Percentiles rank a stretch among this genome's conserved stretches.
phyloP scores from a whole-genome alignment of 2,797 vertebrate species.

The Sternarchorhynchus goeldii region DNA sequence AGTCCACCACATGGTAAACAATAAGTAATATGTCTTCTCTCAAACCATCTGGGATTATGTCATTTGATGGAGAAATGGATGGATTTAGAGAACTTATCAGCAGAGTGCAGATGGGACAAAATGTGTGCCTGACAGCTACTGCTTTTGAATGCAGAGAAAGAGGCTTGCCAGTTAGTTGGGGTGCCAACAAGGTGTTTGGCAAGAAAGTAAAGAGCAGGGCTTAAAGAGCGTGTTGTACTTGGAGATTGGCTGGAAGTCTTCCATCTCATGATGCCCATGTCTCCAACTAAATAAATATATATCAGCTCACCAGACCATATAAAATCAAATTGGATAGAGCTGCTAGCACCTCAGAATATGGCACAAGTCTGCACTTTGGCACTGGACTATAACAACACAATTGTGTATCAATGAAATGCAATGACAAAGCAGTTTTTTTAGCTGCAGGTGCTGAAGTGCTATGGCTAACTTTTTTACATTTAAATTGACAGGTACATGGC shows the following conservation, averaged over 20 bases:
- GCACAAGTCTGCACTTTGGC: background rate
- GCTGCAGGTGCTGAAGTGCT: background rate
- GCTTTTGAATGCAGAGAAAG: constrained; percentile 38
- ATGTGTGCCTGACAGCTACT: constrained; percentile 32
- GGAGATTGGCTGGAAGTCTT: constrained; percentile 24
- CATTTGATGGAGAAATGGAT: constrained; percentile 46
- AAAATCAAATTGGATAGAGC: constrained; percentile 27
- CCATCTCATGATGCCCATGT: constrained; percentile 31
- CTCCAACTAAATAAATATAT: constrained; percentile 29
- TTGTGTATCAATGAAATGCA: constrained; percentile 7
- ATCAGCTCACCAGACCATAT: constrained; percentile 11
- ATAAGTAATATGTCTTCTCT: constrained; percentile 40
- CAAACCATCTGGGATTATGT: constrained; percentile 39
- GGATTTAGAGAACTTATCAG: constrained; percentile 49
- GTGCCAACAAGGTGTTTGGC: constrained; percentile 40
- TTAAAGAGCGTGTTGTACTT: constrained; percentile 29
- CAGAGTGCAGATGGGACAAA: constrained; percentile 42
- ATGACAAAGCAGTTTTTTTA: background rate
- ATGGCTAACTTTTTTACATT: background rate
- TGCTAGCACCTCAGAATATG: constrained; percentile 24
- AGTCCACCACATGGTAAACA: constrained; percentile 32
- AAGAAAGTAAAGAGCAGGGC: constrained; percentile 23
- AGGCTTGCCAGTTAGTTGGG: constrained; percentile 29
- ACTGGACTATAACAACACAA: constrained; percentile 4
- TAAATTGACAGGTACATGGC: background rate